Conservation (phyloP, 2,797 vertebrate species). For the Gymnopithys bicolor region DNA sequence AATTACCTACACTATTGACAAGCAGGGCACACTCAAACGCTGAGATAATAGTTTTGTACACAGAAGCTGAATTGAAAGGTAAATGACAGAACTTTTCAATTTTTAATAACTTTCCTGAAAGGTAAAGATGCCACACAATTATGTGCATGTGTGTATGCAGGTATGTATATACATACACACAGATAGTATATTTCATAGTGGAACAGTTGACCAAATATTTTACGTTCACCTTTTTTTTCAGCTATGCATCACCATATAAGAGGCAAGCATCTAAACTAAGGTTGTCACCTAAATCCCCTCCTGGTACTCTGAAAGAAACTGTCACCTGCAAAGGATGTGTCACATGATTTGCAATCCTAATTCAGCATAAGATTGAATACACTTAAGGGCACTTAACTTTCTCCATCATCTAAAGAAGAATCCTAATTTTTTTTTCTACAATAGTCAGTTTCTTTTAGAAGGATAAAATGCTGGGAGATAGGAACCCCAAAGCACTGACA, state of each 20-base stretch:
- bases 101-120: neutral
- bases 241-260: neutral
- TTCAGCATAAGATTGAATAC: neutral
- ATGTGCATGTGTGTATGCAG: neutral
- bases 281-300: neutral
- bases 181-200: neutral
- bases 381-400: neutral
- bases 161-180: neutral
- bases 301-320: neutral
- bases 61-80: constrained; percentile 40
- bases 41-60: constrained; percentile 21
- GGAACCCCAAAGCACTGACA: neutral
- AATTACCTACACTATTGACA: constrained; percentile 66
- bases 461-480: neutral
- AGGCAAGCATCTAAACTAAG: neutral
- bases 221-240: neutral
- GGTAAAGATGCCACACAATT: neutral
- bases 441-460: neutral
- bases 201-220: neutral
- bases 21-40: constrained; percentile 21
- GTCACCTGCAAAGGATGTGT: neutral
- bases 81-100: constrained; percentile 16
- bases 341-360: neutral
- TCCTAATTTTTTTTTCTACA: neutral
- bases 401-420: neutral